Conservation (phyloP, 1,140 invertebrate species). For the Hypothenemus hampei region DNA sequence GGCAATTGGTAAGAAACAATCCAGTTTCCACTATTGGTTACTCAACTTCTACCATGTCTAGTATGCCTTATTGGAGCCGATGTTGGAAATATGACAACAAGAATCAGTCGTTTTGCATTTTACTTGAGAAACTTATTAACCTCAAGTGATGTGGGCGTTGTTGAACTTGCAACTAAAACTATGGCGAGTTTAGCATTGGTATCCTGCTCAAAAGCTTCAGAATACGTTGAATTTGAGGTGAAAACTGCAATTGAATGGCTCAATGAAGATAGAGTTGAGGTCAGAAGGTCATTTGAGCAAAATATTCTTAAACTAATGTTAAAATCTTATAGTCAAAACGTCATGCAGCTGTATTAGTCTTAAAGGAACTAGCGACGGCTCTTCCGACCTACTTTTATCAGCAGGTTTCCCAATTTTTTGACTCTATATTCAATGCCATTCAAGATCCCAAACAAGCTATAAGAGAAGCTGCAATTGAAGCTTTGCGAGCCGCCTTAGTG, state of each 20-base stretch:
- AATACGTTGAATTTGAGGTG: constrained; percentile 95
- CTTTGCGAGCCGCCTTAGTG: constrained; percentile 84
- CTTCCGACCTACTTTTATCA: constrained; percentile 99
- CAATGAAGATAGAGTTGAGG: constrained; percentile 80
- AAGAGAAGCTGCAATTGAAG: constrained; percentile 87
- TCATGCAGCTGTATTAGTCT: constrained; percentile 86
- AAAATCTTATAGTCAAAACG: constrained; percentile 59
- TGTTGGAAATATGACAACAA: constrained; percentile 83
- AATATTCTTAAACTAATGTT: too few relatives aligned
- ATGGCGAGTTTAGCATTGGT: constrained; percentile 86
- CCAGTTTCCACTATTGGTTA: neutral
- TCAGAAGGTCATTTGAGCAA: constrained; percentile 19
- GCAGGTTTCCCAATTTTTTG: constrained; percentile 94
- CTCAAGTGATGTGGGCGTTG: constrained; percentile 85
- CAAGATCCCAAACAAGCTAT: constrained; percentile 90
- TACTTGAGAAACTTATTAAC: constrained; percentile 85
- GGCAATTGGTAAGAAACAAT: constrained; percentile 71
- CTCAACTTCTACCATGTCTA: constrained; percentile 42
- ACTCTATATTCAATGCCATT: constrained; percentile 89
- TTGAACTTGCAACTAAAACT: constrained; percentile 94
- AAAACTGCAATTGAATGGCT: constrained; percentile 93
- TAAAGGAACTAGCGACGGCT: constrained; percentile 90
- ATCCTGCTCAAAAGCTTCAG: constrained; percentile 87
- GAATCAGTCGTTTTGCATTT: constrained; percentile 89
- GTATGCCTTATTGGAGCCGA: constrained; percentile 89